phyloP scores from a whole-genome alignment of 2,888 invertebrate genomes.

The Anarsia innoxiella region DNA sequence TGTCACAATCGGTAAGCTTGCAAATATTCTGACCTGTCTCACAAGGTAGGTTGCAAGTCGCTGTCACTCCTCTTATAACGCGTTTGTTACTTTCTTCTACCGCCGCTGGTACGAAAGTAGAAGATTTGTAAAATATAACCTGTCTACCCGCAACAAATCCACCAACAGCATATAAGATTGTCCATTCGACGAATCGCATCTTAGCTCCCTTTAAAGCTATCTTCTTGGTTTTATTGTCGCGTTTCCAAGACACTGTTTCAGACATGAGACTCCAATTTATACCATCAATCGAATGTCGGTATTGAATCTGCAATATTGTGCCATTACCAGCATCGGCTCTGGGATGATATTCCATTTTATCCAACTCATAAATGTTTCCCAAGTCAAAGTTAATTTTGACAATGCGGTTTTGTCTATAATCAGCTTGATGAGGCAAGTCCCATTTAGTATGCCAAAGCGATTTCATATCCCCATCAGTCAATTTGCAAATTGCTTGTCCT shows the following conservation, averaged over 20 bases:
- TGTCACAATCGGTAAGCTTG: conserved; percentile 22
- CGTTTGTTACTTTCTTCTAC: neutral
- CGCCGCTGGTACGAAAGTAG: conserved; percentile 15
- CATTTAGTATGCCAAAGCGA: conserved; percentile 44
- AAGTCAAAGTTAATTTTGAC: conserved; percentile 40
- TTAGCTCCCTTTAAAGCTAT: conserved; percentile 8
- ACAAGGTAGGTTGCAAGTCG: conserved; percentile 28
- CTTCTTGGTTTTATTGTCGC: conserved; percentile 10
- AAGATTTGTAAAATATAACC: conserved; percentile 14
- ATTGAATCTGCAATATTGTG: conserved; percentile 17
- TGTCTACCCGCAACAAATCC: conserved; percentile 15
- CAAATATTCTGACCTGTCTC: conserved; percentile 26
- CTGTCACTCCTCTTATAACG: conserved; percentile 23
- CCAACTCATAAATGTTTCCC: conserved; percentile 25
- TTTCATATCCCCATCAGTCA: conserved; percentile 29
- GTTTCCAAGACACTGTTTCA: conserved; percentile 14
- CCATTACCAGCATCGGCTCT: conserved; percentile 20
- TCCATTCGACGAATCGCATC: conserved; percentile 13
- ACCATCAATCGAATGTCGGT: conserved; percentile 16
- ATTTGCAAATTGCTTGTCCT: conserved; percentile 31
- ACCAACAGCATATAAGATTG: conserved; percentile 9
- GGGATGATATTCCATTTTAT: conserved; percentile 21
- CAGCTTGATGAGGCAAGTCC: conserved; percentile 27
- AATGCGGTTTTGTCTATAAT: conserved; percentile 24
- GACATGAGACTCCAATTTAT: conserved; percentile 15